Percentiles rank a stretch among this genome's conserved stretches.
These are phyloP conservation scores for Bombus picipes DNA, from an alignment of 1,140 invertebrate species.

Conservation along the genomic window DNA sequence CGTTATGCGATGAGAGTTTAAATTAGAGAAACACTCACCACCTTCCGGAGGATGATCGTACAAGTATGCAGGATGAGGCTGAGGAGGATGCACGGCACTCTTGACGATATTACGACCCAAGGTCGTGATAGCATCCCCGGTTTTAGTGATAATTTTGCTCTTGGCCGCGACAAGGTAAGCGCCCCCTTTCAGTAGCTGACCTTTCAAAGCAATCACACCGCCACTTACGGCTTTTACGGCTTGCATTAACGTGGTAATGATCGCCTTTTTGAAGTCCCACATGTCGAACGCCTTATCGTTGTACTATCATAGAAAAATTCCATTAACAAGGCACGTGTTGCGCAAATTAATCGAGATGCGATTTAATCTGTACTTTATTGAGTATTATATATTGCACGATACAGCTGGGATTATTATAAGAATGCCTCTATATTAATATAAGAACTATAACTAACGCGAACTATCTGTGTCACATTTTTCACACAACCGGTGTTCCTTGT, in stretches of 20 bases:
- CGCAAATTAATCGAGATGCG: slow-evolving; percentile 14
- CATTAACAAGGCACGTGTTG: slow-evolving; percentile 16
- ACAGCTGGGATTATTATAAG: slow-evolving; percentile 34
- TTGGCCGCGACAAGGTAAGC: slow-evolving; percentile 89
- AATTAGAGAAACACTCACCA: slow-evolving; percentile 11
- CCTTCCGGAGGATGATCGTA: slow-evolving; percentile 58
- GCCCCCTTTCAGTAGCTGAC: slow-evolving; percentile 91
- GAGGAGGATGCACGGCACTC: slow-evolving; percentile 85
- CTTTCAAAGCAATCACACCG: slow-evolving; percentile 91
- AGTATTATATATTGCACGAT: slow-evolving; percentile 6
- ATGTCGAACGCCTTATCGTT: slow-evolving; percentile 86
- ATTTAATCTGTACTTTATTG: slow-evolving; percentile 31
- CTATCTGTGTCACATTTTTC: neutral
- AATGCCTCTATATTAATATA: slow-evolving; percentile 8
- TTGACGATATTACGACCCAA: slow-evolving; percentile 90
- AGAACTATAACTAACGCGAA: neutral
- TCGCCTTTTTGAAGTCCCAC: slow-evolving; percentile 91
- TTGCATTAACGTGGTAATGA: slow-evolving; percentile 90
- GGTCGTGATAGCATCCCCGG: slow-evolving; percentile 89
- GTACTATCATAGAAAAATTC: slow-evolving; percentile 75
- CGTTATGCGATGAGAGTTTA: neutral
- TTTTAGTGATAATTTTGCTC: slow-evolving; percentile 87
- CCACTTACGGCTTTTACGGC: slow-evolving; percentile 93
- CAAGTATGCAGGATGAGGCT: slow-evolving; percentile 54
- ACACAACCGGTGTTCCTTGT: neutral